phyloP scores from a whole-genome alignment of 2,888 invertebrate species.

The Axea sp. region DNA sequence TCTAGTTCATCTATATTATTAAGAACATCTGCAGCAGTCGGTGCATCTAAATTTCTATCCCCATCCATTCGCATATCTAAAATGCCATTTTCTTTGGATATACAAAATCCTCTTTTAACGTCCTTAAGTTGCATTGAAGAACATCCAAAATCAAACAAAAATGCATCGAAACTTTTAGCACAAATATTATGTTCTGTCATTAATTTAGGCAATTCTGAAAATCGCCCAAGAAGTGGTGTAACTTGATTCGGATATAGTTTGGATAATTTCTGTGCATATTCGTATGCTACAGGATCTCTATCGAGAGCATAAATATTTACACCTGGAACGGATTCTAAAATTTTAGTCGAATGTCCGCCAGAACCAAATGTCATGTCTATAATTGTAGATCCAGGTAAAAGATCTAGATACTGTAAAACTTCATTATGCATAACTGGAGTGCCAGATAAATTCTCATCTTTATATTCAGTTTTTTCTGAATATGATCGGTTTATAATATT shows the following conservation, averaged over 20 bases:
- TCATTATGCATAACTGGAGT: constrained; percentile 88
- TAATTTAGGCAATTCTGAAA: constrained; percentile 90
- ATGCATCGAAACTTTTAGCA: constrained; percentile 88
- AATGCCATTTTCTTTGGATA: constrained; percentile 91
- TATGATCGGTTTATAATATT: not conserved
- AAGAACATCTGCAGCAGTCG: constrained; percentile 93
- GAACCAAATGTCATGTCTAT: constrained; percentile 98
- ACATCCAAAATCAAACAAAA: constrained; percentile 95
- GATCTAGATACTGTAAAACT: constrained; percentile 85
- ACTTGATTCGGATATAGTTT: constrained; percentile 86
- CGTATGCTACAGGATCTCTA: constrained; percentile 90
- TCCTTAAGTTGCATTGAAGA: constrained; percentile 97
- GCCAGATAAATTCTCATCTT: constrained; percentile 18
- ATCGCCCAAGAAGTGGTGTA: constrained; percentile 90
- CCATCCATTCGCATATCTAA: constrained; percentile 98
- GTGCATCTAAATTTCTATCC: constrained; percentile 83
- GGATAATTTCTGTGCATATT: constrained; percentile 84
- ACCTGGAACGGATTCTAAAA: constrained; percentile 84
- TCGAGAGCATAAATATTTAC: constrained; percentile 90
- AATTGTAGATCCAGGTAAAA: constrained; percentile 83
- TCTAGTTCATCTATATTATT: constrained; percentile 89
- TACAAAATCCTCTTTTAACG: constrained; percentile 90
- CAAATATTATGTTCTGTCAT: constrained; percentile 82
- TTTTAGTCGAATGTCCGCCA: constrained; percentile 91
- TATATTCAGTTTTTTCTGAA: not conserved